These are phyloP conservation scores for Limulus polyphemus DNA, from an alignment of 2,888 invertebrate genomes.

Conservation along the genomic window DNA sequence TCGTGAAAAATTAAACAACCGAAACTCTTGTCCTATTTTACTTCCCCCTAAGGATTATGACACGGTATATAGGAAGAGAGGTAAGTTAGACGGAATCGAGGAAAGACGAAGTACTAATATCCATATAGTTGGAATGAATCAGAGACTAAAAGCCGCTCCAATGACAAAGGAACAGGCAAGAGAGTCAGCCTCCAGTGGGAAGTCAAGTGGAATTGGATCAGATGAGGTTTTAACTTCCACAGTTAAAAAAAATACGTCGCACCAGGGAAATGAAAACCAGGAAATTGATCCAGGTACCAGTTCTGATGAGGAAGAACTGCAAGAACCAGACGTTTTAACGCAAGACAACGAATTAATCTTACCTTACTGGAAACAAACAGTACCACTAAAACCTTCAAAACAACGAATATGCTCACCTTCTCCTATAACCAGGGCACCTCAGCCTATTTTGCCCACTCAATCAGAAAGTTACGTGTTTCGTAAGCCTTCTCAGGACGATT, in stretches of 20 bases:
- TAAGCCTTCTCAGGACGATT: too few species aligned
- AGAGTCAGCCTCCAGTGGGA: constrained; percentile 14
- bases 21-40: constrained; percentile 51
- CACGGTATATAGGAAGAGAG: constrained; percentile 67
- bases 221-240: constrained; percentile 22
- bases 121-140: constrained; percentile 20
- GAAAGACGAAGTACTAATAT: constrained; percentile 36
- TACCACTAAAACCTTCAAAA: constrained; percentile 1
- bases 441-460: too few species aligned
- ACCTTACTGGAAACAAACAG: constrained; percentile 15
- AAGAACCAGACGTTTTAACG: constrained; percentile 6
- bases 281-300: constrained; percentile 22
- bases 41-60: constrained; percentile 90
- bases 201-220: constrained; percentile 20
- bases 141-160: constrained; percentile 7
- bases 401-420: too few species aligned
- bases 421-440: too few species aligned
- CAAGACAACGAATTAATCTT: constrained; percentile 13
- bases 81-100: constrained; percentile 59
- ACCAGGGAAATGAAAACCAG: constrained; percentile 21
- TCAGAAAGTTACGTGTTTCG: too few species aligned
- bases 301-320: constrained; percentile 21
- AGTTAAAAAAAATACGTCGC: constrained; percentile 19
- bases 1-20: constrained; percentile 54
- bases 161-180: constrained; percentile 9